Evolutionary conservation across 92 coral and sea anemone genomes (phyloP).

Genomic region (Parazoanthus darwini): DNA sequence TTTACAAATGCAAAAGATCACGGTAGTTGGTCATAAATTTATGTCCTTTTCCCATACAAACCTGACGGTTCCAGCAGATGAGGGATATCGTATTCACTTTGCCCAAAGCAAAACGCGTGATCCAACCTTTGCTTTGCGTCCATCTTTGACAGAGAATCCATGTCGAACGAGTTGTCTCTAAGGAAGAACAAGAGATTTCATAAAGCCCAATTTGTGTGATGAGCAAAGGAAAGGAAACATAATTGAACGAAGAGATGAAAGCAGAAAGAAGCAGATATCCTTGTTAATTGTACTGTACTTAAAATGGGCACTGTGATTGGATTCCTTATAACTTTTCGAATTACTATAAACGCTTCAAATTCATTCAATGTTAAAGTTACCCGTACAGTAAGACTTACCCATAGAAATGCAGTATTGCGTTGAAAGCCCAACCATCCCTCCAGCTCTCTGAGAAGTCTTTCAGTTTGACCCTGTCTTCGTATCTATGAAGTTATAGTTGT

Average conservation of each 20-base stretch:
- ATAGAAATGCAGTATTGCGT: constrained; percentile 82
- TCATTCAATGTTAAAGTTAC: not conserved
- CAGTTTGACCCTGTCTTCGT: constrained; percentile 64
- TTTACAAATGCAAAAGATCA: no score
- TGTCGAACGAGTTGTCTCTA: constrained; percentile 79
- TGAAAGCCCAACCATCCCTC: constrained; percentile 93
- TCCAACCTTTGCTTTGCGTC: constrained; percentile 67
- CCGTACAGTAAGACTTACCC: constrained; percentile 46
- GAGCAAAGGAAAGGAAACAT: no score
- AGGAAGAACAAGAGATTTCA: not conserved
- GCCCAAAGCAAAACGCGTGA: constrained; percentile 76
- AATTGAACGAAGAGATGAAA: no score
- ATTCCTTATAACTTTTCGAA: not conserved
- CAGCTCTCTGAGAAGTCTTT: constrained; percentile 87
- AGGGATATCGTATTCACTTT: constrained; percentile 74
- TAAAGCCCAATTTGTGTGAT: no score
- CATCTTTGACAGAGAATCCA: constrained; percentile 54
- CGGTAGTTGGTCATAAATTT: no score
- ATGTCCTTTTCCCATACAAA: not conserved
- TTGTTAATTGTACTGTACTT: no score
- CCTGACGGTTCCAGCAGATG: constrained; percentile 88
- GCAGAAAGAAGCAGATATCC: no score
- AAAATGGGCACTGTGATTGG: not conserved
- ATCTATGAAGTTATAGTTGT: constrained; percentile 37
- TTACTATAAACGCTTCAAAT: not conserved